Evolutionary conservation across 2,113 vertebrate species (phyloP), one percentile per base, ranked within the genome.

Genomic region (Calypte anna): DNA sequence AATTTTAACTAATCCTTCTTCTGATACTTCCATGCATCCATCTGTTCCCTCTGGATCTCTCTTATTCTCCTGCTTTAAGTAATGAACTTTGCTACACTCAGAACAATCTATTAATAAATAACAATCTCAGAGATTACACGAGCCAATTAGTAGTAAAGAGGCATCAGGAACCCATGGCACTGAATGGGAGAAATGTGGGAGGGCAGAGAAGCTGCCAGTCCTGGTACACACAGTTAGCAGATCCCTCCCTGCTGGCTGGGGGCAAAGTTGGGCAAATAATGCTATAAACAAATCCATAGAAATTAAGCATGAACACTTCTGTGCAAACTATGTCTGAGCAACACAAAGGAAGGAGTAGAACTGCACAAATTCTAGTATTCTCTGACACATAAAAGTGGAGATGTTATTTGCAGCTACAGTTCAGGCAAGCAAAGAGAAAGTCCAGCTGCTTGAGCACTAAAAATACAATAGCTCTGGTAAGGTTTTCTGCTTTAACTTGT

Each of bases 21-120:
- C 90, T 70, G 74, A 94, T 51, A 15, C 76, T 90, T 90, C 27
- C 74, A 85, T 58, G 27, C 54, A 90, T 94, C 94, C 81, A 92
- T 96, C 96, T 96, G 87, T 95, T 96, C 85, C 85, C 87, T 53
- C 72, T 94, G 87, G 87, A 93, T 96, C 85, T 48, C 85, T 95
- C 82, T 86, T 85, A 50, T 93, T 92, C 83, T 96, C 91, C 67
- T 70, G 69, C 88, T 94, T 93, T 95, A 96, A 96, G 94, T 91
- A 91, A 97, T 94, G 79, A 96, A 95, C 95, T 95, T 57, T 86
- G 90, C 82, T 66, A 66, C 14, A 53, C 76, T 96, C 68, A 7
- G 53, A 94, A 91, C 86, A 75, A 93, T 94, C 95, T 97, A 94
- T 96, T 97, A 97, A 97, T 97, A 97, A 97, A 92, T 97, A 97